Evolutionary conservation across 2,888 invertebrate species (phyloP).

Genomic region (Belgica antarctica): DNA sequence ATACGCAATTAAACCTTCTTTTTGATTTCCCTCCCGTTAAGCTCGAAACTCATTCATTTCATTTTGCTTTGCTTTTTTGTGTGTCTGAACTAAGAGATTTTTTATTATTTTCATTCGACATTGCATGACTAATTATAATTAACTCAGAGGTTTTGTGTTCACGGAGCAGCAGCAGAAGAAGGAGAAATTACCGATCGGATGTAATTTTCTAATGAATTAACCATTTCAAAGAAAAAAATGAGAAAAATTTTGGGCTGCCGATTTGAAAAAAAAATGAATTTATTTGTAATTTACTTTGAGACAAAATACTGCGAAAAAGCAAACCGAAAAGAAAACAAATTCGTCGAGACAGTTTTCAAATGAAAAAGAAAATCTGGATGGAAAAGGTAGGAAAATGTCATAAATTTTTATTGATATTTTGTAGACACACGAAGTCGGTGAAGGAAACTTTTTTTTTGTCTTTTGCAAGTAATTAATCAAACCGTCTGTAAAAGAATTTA

Average conservation of each 20-base stretch:
- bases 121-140: constrained; percentile 43
- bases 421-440: neutral
- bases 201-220: constrained; percentile 40
- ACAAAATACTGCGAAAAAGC: neutral
- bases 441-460: neutral
- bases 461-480: neutral
- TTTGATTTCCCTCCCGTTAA: constrained; percentile 19
- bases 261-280: too few species aligned
- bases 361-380: too few species aligned
- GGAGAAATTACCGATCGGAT: constrained; percentile 32
- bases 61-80: constrained; percentile 9
- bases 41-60: constrained; percentile 12
- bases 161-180: constrained; percentile 34
- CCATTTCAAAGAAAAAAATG: neutral
- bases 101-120: constrained; percentile 34
- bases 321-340: neutral
- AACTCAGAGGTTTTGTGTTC: constrained; percentile 31
- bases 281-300: too few species aligned
- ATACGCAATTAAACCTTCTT: constrained; percentile 27
- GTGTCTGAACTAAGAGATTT: constrained; percentile 19
- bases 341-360: neutral
- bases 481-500: neutral
- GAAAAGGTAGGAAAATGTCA: neutral
- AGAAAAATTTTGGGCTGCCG: neutral
- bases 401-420: constrained; percentile 15